Evolutionary conservation across 1,140 invertebrate species (phyloP), one percentile per base, ranked within the genome.

Genomic region (Chionoecetes opilio): DNA sequence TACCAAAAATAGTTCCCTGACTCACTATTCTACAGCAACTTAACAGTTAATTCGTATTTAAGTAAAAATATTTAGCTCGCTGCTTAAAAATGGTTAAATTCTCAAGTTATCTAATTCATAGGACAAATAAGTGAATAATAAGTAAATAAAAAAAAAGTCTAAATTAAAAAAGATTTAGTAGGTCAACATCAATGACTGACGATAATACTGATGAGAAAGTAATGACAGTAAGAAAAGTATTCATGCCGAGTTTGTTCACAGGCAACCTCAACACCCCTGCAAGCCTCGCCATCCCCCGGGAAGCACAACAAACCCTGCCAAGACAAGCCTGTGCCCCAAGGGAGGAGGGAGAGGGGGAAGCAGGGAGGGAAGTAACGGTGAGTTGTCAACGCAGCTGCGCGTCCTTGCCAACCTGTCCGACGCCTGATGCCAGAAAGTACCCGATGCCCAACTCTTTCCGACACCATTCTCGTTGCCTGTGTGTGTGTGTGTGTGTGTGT

Each of bases 401-500:
- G 63, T 75, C 63, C 63, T 75, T 75, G 63, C 63, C 63, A 75
- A 75, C 63, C 63, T 75, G 63, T 75, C 63, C 63, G n/a, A 5
- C 63, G 0, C 84, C 17, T 32, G 32, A 34, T 38, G 84, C 84
- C 35, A 35, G 84, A 35, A 31, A 86, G 9, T 86, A 38, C 35
- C 34, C 84, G 11, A 32, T 8, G 32, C 31, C 14, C 29, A 8
- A 38, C 14, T n/a, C n/a, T n/a, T 32, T 38, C 32, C 35, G 32
- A 17, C 82, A 1, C 8, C n/a, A 8, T 9, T 9, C 26, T 3
- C 26, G 21, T 26, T 32, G 31, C 5, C 34, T 37, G 86, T 37
- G 34, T 88, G 34, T 37, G 34, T 88, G 35, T 37, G 86, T 88
- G 86, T 88, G 86, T 88, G 86, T 88, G 86, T 38, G 86, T 38